Base-by-base conservation (phyloP, 2,113 vertebrate species). In the Entosphenus tridentatus region DNA sequence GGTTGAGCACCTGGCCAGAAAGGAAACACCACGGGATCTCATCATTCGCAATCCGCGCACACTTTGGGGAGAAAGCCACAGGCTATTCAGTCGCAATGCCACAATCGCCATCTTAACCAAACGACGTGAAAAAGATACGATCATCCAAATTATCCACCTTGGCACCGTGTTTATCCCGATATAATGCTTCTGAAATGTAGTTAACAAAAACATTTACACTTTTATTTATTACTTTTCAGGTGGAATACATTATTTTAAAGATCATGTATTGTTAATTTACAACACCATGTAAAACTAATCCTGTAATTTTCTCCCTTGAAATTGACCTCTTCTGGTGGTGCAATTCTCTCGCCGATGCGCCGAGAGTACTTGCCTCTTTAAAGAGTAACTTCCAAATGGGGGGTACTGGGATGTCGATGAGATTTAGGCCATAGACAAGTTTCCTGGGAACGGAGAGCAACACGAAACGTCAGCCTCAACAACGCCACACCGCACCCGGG, bases 361-460 rank as follows among this genome's bases (percentile, higher is more conserved):
- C 57, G 56, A 70, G 2, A 56, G 10, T 65, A 69, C 16, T 79
- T 74, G 79, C 83, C 83, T 85, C 83, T 72, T 84, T 85, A 75
- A 81, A 68, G 70, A 85, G 82, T 55, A 85, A 77, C 75, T 85
- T 85, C 83, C 83, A 85, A 71, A 84, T 13, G 55, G 83, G 83
- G 3, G 74, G 75, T 70, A 85, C 75, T 72, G 81, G 80, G 73
- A 83, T 80, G 70, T 81, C 77, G 9, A 85, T 82, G 72, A 72
- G 71, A 59, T 85, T 85, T 68, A 80, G 81, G 8, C 82, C 83
- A 71, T 80, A 84, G 71, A 84, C 73, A 70, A 78, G 56, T 73
- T 77, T 82, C 81, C 83, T 85, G 67, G 2, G 72, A 14, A 73
- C 5, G 39, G 39, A 39, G 39, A 39, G 39, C 39, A 39, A 39